Percentiles rank a stretch among this genome's conserved stretches.
Evolutionary conservation across 2,113 vertebrate genomes (phyloP).

Genomic region (Rattus rattus): DNA sequence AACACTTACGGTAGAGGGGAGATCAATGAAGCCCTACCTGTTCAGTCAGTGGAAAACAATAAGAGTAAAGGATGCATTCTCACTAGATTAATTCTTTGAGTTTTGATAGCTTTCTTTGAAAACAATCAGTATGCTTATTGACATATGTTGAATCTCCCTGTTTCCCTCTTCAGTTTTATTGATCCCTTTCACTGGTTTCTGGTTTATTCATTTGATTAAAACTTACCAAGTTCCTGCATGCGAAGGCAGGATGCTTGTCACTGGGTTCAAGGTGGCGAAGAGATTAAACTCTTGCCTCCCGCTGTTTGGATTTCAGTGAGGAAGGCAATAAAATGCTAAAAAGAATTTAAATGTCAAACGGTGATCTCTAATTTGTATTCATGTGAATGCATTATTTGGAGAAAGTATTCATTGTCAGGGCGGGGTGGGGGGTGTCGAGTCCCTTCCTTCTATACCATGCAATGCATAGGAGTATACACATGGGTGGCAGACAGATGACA

Average conservation of each 20-base stretch:
- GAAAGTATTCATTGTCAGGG: background rate
- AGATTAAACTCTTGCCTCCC: constrained; percentile 3
- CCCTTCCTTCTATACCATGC: background rate
- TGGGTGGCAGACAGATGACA: background rate
- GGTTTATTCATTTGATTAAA: background rate
- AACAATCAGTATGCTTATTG: background rate
- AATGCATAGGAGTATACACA: background rate
- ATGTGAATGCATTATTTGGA: background rate
- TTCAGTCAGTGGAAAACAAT: background rate
- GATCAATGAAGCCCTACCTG: background rate
- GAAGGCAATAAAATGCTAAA: constrained; percentile 16
- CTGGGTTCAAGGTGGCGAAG: background rate
- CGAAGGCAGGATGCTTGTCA: background rate
- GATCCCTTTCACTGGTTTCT: background rate
- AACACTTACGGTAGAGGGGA: background rate
- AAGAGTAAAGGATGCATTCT: background rate
- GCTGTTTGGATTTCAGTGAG: background rate
- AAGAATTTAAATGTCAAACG: constrained; percentile 32
- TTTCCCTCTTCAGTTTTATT: background rate
- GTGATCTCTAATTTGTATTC: background rate
- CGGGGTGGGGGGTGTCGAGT: no score
- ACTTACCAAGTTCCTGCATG: background rate
- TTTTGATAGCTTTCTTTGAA: background rate
- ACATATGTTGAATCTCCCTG: constrained; percentile 27
- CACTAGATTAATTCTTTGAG: constrained; percentile 18